Evolutionary conservation across 1,140 invertebrate species (phyloP), one percentile per base, ranked within the genome.

Genomic region (Hypsibius dujardini): DNA sequence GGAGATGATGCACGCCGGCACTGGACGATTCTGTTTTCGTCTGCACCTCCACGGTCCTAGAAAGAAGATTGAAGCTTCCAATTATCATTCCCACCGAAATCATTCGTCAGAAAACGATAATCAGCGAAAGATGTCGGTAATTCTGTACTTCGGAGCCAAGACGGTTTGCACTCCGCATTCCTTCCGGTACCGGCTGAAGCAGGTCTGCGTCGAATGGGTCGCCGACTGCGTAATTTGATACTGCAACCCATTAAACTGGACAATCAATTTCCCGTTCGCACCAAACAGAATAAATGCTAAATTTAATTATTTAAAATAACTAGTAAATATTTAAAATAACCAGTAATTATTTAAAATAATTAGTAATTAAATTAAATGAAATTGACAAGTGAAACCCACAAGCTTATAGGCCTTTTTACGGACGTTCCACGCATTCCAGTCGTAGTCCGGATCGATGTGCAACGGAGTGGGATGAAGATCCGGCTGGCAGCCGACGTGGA

Each of bases 361-460:
- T 28, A 56, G 50, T 56, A 56, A 12, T 7, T 12, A 56, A 56
- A 56, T n/a, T 12, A 56, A 7, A n/a, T 7, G n/a, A 56, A 12
- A 12, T n/a, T 56, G 50, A 56, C n/a, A 56, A 56, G 50, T 7
- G 50, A n/a, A 56, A 12, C 50, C n/a, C 45, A 67, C 62, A 67
- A 15, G 3, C 7, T 67, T 45, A 42, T 67, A 67, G 12, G 62
- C 62, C 42, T 67, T 12, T 67, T 67, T 67, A 7, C 62, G 12
- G 12, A 67, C 45, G 62, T 45, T 67, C 62, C 62, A 67, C 42
- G 45, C 42, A 67, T 67, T 67, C 62, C 62, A 67, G 12, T 67
- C 62, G 45, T 67, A 67, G 62, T 12, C 7, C 42, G 12, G 7
- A 67, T 67, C 62, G 3, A 12, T 15, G 45, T 67, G 12, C 12